These are phyloP conservation scores for Hylyphantes graminicola DNA, from an alignment of 1,140 invertebrate genomes.

Conservation along the genomic window DNA sequence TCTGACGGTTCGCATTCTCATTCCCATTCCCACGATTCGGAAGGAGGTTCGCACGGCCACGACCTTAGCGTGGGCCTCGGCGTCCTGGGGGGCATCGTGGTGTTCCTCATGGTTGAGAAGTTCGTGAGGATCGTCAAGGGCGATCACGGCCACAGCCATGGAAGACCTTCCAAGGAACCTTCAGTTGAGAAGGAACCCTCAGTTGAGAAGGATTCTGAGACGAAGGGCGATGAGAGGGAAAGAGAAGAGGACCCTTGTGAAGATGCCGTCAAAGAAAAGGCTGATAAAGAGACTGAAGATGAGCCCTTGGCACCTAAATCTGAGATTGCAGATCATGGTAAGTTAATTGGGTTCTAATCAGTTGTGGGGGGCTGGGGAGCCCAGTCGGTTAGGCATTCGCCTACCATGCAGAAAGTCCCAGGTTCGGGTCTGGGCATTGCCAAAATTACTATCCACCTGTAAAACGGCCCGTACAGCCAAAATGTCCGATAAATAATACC, in stretches of 20 bases:
- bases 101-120: conserved; percentile 94
- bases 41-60: conserved; percentile 71
- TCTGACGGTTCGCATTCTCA: conserved; percentile 65
- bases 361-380: too few species aligned
- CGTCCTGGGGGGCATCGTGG: conserved; percentile 89
- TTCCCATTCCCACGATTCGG: conserved; percentile 66
- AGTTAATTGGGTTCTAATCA: too few species aligned
- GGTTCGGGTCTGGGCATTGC: too few species aligned
- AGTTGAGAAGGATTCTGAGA: conserved; percentile 1
- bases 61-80: conserved; percentile 90
- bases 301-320: background rate
- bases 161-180: conserved; percentile 57
- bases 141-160: conserved; percentile 77
- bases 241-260: background rate
- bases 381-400: too few species aligned
- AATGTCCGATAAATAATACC: too few species aligned
- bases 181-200: conserved; percentile 54
- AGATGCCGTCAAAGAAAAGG: conserved; percentile 10
- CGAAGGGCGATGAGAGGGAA: background rate
- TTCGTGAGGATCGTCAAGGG: conserved; percentile 89
- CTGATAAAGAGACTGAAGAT: background rate
- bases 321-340: background rate
- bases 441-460: too few species aligned
- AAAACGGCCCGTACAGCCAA: too few species aligned
- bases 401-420: too few species aligned